Conservation (phyloP, 64 coral and sea anemone genomes). For the Cladopsammia gracilis region DNA sequence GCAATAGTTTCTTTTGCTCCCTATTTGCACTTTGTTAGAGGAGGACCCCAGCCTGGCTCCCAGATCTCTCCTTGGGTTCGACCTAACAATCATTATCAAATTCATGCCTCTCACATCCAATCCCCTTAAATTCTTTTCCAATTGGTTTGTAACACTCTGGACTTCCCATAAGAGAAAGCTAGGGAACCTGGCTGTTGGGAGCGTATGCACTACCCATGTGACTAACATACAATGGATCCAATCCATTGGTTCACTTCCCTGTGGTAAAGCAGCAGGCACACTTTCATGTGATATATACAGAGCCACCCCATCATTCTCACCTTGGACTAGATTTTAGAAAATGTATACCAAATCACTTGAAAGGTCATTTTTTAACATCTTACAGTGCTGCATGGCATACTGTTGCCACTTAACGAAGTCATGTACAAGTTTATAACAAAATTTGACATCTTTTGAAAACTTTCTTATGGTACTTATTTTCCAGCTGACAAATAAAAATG, state of each 20-base stretch:
- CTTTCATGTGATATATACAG: conserved; percentile 59
- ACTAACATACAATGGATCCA: conserved; percentile 84
- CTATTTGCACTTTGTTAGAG: no score
- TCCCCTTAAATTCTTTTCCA: no score
- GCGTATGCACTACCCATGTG: neutral
- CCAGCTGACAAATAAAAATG: no score
- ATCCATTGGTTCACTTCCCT: conserved; percentile 53
- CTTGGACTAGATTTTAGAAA: conserved; percentile 44
- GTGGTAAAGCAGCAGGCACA: conserved; percentile 35
- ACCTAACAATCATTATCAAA: no score
- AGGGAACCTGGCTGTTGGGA: neutral
- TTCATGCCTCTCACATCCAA: no score
- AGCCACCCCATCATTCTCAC: conserved; percentile 31
- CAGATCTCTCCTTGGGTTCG: neutral
- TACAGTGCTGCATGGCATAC: no score
- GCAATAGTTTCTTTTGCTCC: no score
- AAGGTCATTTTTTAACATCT: neutral
- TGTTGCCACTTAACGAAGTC: no score
- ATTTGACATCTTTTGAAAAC: no score
- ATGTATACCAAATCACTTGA: conserved; percentile 14
- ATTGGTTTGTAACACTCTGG: neutral
- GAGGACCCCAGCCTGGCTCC: neutral
- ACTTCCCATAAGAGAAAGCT: neutral
- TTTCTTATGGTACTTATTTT: no score
- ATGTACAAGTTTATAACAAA: no score